phyloP scores from a whole-genome alignment of 1,140 invertebrate species.

The Bombus sibiricus region DNA sequence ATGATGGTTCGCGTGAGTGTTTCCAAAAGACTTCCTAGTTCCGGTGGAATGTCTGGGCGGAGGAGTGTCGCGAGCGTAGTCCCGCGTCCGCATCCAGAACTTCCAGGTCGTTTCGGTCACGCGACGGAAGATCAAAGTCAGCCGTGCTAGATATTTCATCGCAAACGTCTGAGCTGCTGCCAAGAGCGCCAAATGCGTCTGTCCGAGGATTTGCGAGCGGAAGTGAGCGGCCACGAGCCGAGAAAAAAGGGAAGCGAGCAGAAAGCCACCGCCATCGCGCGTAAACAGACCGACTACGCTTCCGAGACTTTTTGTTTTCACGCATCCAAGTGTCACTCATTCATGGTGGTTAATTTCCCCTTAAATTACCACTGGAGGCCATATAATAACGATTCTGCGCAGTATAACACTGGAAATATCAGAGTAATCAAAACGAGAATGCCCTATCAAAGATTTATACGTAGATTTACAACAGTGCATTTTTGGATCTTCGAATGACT shows the following conservation, averaged over 20 bases:
- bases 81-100: slow-evolving; percentile 5
- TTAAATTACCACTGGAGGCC: not conserved
- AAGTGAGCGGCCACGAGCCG: slow-evolving; percentile 48
- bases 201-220: slow-evolving; percentile 67
- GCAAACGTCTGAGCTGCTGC: slow-evolving; percentile 66
- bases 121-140: slow-evolving; percentile 71
- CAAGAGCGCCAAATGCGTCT: slow-evolving; percentile 65
- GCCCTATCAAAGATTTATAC: no score
- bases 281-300: slow-evolving; percentile 21
- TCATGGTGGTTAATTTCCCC: not conserved
- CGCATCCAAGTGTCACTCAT: not conserved
- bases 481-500: no score
- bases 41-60: not conserved
- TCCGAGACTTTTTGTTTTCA: not conserved
- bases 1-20: no score
- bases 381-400: no score
- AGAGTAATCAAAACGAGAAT: no score
- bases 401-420: no score
- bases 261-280: slow-evolving; percentile 1
- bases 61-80: slow-evolving; percentile 44
- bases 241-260: not conserved
- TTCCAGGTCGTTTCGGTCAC: slow-evolving; percentile 47
- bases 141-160: slow-evolving; percentile 72
- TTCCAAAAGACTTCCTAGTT: slow-evolving; percentile 13
- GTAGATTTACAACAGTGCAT: no score